Percentiles rank a stretch among this genome's conserved stretches.
These are phyloP conservation scores for Zophobas morio DNA, from an alignment of 1,140 invertebrate genomes.

Conservation along the genomic window DNA sequence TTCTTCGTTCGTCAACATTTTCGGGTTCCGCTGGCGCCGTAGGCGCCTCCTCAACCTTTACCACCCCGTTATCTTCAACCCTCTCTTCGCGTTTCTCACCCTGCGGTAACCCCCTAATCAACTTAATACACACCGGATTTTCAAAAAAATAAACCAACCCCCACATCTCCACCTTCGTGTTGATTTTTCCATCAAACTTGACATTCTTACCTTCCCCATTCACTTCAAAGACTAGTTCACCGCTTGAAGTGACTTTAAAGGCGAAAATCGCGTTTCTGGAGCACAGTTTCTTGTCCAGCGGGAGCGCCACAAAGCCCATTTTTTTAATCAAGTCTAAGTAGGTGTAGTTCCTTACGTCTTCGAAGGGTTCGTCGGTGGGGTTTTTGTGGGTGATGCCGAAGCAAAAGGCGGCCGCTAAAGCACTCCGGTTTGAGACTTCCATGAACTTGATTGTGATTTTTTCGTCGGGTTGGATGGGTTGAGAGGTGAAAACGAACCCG, in stretches of 20 bases:
- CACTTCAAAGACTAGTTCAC: not conserved
- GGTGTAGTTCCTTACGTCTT: conserved; percentile 10
- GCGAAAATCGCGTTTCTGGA: conserved; percentile 3
- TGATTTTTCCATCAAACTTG: not conserved
- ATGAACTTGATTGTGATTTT: conserved; percentile 16
- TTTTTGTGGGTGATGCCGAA: conserved; percentile 13
- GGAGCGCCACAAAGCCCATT: not conserved
- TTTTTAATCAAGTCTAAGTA: conserved; percentile 18
- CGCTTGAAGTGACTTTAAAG: not conserved
- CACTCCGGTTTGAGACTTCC: not conserved
- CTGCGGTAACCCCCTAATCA: not conserved
- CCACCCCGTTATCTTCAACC: too few species aligned
- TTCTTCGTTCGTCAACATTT: not conserved
- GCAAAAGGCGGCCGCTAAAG: not conserved
- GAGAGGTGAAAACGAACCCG: conserved; percentile 16
- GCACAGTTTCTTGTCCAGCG: not conserved
- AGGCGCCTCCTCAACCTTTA: not conserved
- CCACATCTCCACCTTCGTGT: not conserved
- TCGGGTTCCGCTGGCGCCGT: not conserved
- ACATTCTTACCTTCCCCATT: not conserved
- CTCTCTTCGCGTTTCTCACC: not conserved
- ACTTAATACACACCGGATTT: conserved; percentile 11
- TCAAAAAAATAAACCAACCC: conserved; percentile 27
- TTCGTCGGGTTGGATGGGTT: conserved; percentile 1
- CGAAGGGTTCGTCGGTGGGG: not conserved